Conservation (phyloP, 2,113 vertebrate genomes). For the Sinocyclocheilus anshuiensis region DNA sequence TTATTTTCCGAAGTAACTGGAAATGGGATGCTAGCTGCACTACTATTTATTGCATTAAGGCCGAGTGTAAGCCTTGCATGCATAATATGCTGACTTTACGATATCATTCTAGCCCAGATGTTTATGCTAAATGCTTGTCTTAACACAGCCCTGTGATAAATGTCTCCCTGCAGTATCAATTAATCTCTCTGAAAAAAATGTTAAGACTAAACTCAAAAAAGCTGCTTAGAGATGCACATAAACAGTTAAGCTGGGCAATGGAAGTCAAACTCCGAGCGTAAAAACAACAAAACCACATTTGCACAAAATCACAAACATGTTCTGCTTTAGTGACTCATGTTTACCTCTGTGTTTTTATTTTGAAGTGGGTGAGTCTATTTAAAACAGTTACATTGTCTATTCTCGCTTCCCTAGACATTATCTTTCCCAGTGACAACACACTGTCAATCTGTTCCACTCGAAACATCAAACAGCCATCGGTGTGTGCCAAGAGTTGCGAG, state of each 20-base stretch:
- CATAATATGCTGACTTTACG: constrained; percentile 7
- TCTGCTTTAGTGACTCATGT: constrained; percentile 9
- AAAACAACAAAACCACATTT: not conserved
- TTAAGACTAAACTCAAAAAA: not conserved
- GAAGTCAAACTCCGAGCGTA: not conserved
- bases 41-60: constrained; percentile 10
- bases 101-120: constrained; percentile 2
- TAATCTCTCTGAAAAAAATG: not conserved
- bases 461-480: constrained; percentile 35
- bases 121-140: constrained; percentile 34
- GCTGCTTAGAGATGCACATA: not conserved
- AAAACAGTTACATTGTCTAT: constrained; percentile 23
- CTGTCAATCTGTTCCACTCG: constrained; percentile 4
- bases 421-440: constrained; percentile 13
- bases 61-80: not conserved
- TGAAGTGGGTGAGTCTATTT: constrained; percentile 12
- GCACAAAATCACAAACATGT: constrained; percentile 11
- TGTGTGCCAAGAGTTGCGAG: constrained; percentile 6
- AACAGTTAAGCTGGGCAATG: not conserved
- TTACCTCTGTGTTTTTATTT: constrained; percentile 21
- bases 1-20: constrained; percentile 28
- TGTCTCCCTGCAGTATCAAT: not conserved
- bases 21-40: not conserved
- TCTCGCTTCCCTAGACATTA: constrained; percentile 23
- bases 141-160: constrained; percentile 23